Conservation (phyloP, 92 coral and sea anemone genomes). For the Ricordea florida region DNA sequence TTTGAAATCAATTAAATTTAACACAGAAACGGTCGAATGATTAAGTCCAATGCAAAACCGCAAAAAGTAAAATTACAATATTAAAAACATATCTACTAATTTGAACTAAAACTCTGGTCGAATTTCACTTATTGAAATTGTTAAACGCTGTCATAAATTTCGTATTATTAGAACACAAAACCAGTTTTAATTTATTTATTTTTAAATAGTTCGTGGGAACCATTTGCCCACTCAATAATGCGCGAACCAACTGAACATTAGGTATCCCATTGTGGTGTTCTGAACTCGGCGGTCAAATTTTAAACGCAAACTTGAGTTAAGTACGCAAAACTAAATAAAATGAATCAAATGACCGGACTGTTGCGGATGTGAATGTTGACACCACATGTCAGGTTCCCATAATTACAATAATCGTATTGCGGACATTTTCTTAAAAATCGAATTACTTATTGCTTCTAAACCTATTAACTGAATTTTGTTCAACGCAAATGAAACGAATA, state of each 20-base stretch:
- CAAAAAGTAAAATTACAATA: no score
- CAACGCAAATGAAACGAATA: conserved; percentile 31
- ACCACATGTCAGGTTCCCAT: conserved; percentile 42
- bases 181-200: conserved; percentile 3
- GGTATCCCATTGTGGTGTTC: conserved; percentile 28
- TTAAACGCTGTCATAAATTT: conserved; percentile 5
- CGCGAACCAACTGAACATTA: conserved; percentile 28
- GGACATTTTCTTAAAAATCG: conserved; percentile 62
- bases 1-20: background rate
- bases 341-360: background rate
- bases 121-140: no score
- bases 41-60: no score
- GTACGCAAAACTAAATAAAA: background rate
- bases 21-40: no score
- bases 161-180: background rate
- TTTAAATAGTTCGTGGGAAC: conserved; percentile 60
- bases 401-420: conserved; percentile 30
- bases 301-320: conserved; percentile 31
- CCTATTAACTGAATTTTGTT: conserved; percentile 66
- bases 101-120: no score
- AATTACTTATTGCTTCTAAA: conserved; percentile 61
- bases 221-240: conserved; percentile 23
- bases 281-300: conserved; percentile 27
- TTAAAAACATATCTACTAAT: no score
- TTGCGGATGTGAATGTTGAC: conserved; percentile 4